Evolutionary conservation across 2,797 vertebrate genomes (phyloP).

Genomic region (Onychomys leucogaster): DNA sequence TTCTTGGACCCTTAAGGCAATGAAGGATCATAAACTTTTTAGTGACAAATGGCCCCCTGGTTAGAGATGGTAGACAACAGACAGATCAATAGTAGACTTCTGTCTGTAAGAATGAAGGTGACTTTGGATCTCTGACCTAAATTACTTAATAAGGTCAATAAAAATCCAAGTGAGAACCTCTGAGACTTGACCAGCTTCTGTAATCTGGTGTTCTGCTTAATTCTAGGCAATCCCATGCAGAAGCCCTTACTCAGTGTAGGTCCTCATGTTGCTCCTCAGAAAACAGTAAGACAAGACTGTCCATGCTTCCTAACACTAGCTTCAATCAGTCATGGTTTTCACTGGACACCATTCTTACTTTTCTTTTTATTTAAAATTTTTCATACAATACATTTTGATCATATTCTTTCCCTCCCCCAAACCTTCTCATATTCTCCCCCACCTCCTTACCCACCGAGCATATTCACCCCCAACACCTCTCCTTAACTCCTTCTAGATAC

Average conservation of each 20-base stretch:
- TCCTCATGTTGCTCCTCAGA: not conserved
- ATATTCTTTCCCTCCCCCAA: not conserved
- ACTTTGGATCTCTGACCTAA: not conserved
- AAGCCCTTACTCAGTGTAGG: not conserved
- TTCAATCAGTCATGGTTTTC: not conserved
- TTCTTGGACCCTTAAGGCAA: not conserved
- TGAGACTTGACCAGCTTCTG: not conserved
- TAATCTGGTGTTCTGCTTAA: not conserved
- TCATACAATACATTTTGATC: not conserved
- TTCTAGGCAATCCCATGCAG: not conserved
- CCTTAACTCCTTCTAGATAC: not conserved
- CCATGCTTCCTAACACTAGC: not conserved
- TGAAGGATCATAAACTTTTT: not conserved
- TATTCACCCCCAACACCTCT: not conserved
- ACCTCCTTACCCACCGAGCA: not conserved
- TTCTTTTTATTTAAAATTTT: not conserved
- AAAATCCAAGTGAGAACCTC: conserved; percentile 21
- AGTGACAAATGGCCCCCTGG: not conserved
- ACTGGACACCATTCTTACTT: conserved; percentile 12
- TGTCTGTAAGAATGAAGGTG: not conserved
- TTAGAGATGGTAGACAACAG: not conserved
- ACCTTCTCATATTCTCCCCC: not conserved
- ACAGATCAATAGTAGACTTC: not conserved
- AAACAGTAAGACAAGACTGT: not conserved
- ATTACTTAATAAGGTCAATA: not conserved